Evolutionary conservation across 2,888 invertebrate genomes (phyloP), one percentile per base, ranked within the genome.

Genomic region (Timema podura): DNA sequence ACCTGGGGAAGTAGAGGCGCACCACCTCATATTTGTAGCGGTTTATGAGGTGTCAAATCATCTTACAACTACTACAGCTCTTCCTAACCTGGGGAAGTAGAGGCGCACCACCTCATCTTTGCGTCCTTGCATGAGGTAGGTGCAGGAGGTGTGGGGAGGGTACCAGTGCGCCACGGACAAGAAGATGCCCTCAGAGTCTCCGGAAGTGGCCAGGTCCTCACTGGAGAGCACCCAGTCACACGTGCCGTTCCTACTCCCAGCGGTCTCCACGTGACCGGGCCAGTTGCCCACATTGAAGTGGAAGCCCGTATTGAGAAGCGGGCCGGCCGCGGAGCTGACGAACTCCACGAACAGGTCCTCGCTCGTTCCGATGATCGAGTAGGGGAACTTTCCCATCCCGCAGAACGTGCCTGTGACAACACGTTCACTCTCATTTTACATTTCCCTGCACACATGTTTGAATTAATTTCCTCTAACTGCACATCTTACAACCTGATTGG

Each of bases 261-360:
- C 92, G 0, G 94, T 93, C 78, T 95, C 93, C 67, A 94, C 93
- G 81, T 94, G 93, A 0, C 95, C 95, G 0, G 95, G 95, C 94
- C 94, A 95, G 81, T 93, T 94, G 74, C 95, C 95, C 67, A 95
- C 95, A 82, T 95, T 95, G 83, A 96, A 95, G 82, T 95, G 95
- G 80, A 96, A 96, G 6, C 95, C 96, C 0, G 95, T 95, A 80
- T 95, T 95, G 67, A 95, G 85, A 30, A 96, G 83, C 0, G 95
- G 95, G 59, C 95, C 94, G 76, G 94, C 94, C 51, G 93, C 91
- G 5, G 94, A 93, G 57, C 93, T 93, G 74, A 94, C 91, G 79
- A 95, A 95, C 80, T 94, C 94, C 68, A 94, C 93, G 79, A 92
- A 93, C 76, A 94, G 85, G 78, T 93, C 92, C 76, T 92, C 91